phyloP scores from a whole-genome alignment of 64 coral and sea anemone genomes.

The Exaiptasia diaphana region DNA sequence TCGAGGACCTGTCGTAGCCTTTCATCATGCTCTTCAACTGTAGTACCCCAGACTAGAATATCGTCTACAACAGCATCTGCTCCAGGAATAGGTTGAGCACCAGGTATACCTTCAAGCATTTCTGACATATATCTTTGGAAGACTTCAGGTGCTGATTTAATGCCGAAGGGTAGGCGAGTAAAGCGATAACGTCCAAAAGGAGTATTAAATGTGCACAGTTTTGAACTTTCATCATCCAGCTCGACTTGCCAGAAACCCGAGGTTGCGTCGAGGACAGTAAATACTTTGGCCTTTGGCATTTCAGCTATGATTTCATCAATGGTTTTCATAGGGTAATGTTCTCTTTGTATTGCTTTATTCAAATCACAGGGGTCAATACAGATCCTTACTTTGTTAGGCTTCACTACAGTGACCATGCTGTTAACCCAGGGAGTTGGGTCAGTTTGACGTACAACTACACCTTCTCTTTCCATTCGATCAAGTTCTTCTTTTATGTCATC shows the following conservation, averaged over 20 bases:
- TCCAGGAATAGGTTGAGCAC: not conserved
- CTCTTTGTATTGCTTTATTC: constrained; percentile 5
- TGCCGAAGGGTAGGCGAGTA: constrained; percentile 32
- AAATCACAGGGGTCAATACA: constrained; percentile 9
- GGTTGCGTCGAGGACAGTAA: constrained; percentile 23
- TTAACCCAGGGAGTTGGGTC: constrained; percentile 22
- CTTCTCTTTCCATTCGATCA: constrained; percentile 18
- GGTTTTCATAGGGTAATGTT: constrained; percentile 8
- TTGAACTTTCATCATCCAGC: constrained; percentile 16
- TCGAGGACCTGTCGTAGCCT: not conserved
- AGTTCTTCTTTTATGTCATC: constrained; percentile 33
- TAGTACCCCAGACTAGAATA: constrained; percentile 24
- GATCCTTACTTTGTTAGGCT: constrained; percentile 2
- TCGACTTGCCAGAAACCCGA: constrained; percentile 36
- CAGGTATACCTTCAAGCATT: constrained; percentile 4
- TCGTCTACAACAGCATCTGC: constrained; percentile 24
- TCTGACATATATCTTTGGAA: constrained; percentile 43
- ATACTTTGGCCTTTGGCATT: constrained; percentile 30
- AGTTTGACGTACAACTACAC: not conserved
- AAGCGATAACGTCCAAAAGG: constrained; percentile 37
- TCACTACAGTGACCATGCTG: constrained; percentile 34
- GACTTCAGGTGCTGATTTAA: constrained; percentile 37
- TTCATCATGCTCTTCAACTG: constrained; percentile 29
- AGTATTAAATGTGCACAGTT: constrained; percentile 17
- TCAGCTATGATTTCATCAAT: constrained; percentile 9